A percentile compares a stretch with the other conserved stretches of the same genome.
These are phyloP conservation scores for Gryllus bimaculatus DNA, from an alignment of 1,140 invertebrate species.

Conservation along the genomic window DNA sequence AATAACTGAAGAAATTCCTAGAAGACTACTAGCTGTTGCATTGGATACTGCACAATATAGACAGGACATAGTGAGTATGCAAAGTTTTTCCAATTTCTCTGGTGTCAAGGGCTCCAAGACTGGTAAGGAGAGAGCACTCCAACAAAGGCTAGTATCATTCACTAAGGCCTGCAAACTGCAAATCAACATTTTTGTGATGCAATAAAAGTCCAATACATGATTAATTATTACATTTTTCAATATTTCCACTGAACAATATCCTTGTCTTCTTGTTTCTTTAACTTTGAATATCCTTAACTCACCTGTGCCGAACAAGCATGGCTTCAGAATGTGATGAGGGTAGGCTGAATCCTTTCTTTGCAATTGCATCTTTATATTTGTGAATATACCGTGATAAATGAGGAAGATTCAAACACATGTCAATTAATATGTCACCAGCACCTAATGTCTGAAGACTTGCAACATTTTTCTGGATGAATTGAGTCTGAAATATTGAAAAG, in stretches of 20 bases:
- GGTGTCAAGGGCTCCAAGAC: conserved; percentile 78
- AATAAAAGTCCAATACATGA: no score
- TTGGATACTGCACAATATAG: conserved; percentile 65
- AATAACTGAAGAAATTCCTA: conserved; percentile 50
- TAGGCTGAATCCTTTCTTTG: conserved; percentile 52
- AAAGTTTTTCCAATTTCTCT: conserved; percentile 68
- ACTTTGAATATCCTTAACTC: neutral
- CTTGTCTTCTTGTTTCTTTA: no score
- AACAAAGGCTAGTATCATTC: conserved; percentile 73
- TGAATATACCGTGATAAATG: conserved; percentile 64
- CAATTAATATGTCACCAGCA: conserved; percentile 68
- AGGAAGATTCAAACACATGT: conserved; percentile 64
- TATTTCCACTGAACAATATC: no score
- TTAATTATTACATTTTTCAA: no score
- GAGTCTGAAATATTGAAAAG: conserved; percentile 12
- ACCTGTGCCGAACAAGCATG: conserved; percentile 49
- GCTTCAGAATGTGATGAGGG: conserved; percentile 65
- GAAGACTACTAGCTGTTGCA: conserved; percentile 55
- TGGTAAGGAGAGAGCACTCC: conserved; percentile 71
- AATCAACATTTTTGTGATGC: conserved; percentile 16
- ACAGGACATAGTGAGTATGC: conserved; percentile 64
- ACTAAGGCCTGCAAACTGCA: conserved; percentile 63
- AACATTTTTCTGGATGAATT: conserved; percentile 41
- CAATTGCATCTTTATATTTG: conserved; percentile 57
- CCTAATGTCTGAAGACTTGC: conserved; percentile 54